Conservation (phyloP, 1,140 invertebrate genomes). For the Pissodes strobi region DNA sequence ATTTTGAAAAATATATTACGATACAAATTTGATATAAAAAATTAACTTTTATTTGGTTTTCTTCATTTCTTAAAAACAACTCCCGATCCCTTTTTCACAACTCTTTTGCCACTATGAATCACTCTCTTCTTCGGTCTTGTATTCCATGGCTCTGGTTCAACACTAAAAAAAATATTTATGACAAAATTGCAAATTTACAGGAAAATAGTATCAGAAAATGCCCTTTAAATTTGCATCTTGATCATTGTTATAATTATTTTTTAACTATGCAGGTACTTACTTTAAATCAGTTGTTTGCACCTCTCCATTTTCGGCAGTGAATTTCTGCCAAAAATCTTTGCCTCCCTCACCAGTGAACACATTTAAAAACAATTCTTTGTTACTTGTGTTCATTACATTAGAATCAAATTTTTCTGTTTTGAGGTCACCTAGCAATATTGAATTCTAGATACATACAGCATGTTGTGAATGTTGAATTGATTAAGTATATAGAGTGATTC, state of each 20-base stretch:
- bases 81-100: not conserved
- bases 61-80: not conserved
- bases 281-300: slow-evolving; percentile 4
- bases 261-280: no score
- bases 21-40: no score
- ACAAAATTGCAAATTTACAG: no score
- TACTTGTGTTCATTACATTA: not conserved
- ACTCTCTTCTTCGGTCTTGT: not conserved
- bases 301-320: slow-evolving; percentile 21
- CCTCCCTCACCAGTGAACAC: slow-evolving; percentile 20
- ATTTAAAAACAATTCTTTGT: slow-evolving; percentile 30
- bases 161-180: not conserved
- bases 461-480: no score
- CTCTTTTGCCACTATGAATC: not conserved
- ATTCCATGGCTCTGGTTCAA: slow-evolving; percentile 3
- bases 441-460: no score
- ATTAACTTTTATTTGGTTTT: no score
- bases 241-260: no score
- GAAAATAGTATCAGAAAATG: no score
- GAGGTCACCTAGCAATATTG: slow-evolving; percentile 29
- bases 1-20: no score
- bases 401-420: slow-evolving; percentile 38
- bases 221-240: no score
- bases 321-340: slow-evolving; percentile 19
- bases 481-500: no score